phyloP scores from a whole-genome alignment of 2,797 vertebrate genomes.

The Gymnothorax reevesii region DNA sequence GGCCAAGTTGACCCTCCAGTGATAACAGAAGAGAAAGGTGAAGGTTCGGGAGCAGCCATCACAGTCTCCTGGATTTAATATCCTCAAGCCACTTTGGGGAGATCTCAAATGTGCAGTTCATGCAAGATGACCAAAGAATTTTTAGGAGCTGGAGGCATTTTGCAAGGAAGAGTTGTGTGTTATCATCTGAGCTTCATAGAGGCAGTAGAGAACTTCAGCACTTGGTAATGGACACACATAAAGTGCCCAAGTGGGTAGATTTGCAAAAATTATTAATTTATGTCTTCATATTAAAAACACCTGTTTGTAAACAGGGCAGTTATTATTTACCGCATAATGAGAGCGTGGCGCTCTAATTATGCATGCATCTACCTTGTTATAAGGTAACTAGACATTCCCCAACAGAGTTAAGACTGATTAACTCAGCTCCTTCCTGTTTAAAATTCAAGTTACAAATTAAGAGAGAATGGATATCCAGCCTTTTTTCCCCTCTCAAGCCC shows the following conservation, averaged over 20 bases:
- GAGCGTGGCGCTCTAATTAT: slow-evolving; percentile 89
- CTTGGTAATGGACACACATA: neutral
- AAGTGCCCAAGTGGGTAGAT: neutral
- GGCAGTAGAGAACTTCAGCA: neutral
- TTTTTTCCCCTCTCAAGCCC: slow-evolving; percentile 72
- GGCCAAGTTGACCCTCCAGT: too few relatives aligned
- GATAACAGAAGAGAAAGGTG: too few relatives aligned
- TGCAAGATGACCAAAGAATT: too few relatives aligned
- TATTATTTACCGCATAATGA: slow-evolving; percentile 81
- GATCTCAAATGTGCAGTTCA: too few relatives aligned
- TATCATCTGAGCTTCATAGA: neutral
- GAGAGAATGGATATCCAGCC: slow-evolving; percentile 87
- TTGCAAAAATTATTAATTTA: slow-evolving; percentile 61
- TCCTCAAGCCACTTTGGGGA: too few relatives aligned
- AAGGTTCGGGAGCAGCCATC: too few relatives aligned
- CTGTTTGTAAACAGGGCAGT: slow-evolving; percentile 95
- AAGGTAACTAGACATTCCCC: slow-evolving; percentile 94
- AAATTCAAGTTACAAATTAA: slow-evolving; percentile 94
- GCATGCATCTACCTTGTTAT: slow-evolving; percentile 92
- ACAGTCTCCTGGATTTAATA: too few relatives aligned
- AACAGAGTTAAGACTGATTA: slow-evolving; percentile 90
- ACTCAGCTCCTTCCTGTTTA: slow-evolving; percentile 91
- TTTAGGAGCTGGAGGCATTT: too few relatives aligned
- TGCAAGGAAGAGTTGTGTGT: neutral
- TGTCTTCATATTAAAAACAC: slow-evolving; percentile 78